These are phyloP conservation scores for Pipa parva DNA, from an alignment of 2,113 vertebrate genomes.

Conservation along the genomic window DNA sequence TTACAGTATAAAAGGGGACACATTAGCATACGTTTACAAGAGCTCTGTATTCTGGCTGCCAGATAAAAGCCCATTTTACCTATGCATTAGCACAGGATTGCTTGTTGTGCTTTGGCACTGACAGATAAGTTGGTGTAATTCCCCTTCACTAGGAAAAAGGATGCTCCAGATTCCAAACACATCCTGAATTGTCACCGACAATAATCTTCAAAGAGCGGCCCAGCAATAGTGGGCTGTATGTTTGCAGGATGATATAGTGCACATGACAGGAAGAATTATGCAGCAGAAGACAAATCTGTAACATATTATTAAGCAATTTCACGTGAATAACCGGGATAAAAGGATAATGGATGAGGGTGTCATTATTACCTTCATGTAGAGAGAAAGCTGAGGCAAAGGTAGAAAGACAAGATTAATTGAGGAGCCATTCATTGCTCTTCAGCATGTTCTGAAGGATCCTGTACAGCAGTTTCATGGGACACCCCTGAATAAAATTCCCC, in stretches of 20 bases:
- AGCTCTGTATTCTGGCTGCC: slow-evolving; percentile 67
- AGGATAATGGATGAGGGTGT: slow-evolving; percentile 97
- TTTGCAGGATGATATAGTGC: slow-evolving; percentile 90
- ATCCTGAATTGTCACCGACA: slow-evolving; percentile 89
- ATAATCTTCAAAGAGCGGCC: slow-evolving; percentile 94
- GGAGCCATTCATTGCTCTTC: slow-evolving; percentile 92
- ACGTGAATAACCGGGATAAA: slow-evolving; percentile 92
- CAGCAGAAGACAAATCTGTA: slow-evolving; percentile 90
- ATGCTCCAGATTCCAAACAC: slow-evolving; percentile 83
- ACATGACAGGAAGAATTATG: slow-evolving; percentile 96
- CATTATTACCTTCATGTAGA: slow-evolving; percentile 86
- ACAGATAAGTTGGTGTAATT: slow-evolving; percentile 97
- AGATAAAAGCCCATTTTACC: slow-evolving; percentile 90
- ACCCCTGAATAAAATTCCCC: too few species aligned
- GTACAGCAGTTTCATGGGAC: slow-evolving; percentile 75
- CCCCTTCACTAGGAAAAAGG: slow-evolving; percentile 80
- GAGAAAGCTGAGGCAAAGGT: slow-evolving; percentile 87
- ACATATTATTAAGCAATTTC: slow-evolving; percentile 97
- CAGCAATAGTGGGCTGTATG: slow-evolving; percentile 78
- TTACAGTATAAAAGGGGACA: slow-evolving; percentile 79
- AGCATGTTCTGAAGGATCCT: slow-evolving; percentile 51
- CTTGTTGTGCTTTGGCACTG: slow-evolving; percentile 94
- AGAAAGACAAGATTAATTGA: slow-evolving; percentile 97
- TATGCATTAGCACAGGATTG: slow-evolving; percentile 82
- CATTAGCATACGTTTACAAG: slow-evolving; percentile 96